These are phyloP conservation scores for Danaus melanippus DNA, from an alignment of 1,140 invertebrate genomes.

Conservation along the genomic window DNA sequence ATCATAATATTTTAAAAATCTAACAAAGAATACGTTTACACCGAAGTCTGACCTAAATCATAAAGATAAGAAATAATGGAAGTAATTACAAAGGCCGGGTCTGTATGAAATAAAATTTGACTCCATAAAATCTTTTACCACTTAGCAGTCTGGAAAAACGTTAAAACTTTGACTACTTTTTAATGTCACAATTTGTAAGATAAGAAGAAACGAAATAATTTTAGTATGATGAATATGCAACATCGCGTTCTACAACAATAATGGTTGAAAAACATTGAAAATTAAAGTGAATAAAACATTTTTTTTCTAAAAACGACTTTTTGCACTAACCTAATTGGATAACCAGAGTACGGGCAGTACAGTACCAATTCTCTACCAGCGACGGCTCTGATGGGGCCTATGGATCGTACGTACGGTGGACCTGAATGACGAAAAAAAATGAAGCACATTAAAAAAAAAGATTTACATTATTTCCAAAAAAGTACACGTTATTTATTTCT, in stretches of 20 bases:
- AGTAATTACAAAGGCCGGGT: slow-evolving; percentile 5
- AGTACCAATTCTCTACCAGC: slow-evolving; percentile 84
- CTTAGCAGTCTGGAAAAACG: slow-evolving; percentile 6
- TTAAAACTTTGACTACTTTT: slow-evolving; percentile 8
- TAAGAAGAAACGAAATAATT: slow-evolving; percentile 6
- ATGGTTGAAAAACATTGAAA: slow-evolving; percentile 1
- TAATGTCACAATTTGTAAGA: too few relatives aligned
- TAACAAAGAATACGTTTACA: too few relatives aligned
- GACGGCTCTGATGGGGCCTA: slow-evolving; percentile 86
- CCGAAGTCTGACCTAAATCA: slow-evolving; percentile 1
- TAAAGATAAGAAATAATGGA: slow-evolving; percentile 12
- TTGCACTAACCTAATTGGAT: slow-evolving; percentile 77
- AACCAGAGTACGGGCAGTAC: slow-evolving; percentile 90
- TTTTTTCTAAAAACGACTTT: background rate
- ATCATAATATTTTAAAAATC: background rate
- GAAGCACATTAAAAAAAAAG: too few relatives aligned
- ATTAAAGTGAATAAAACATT: background rate
- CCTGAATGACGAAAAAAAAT: slow-evolving; percentile 70
- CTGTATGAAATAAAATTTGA: slow-evolving; percentile 7
- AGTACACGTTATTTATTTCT: too few relatives aligned
- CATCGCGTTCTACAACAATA: background rate
- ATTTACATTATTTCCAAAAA: too few relatives aligned
- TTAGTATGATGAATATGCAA: background rate
- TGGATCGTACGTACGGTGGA: slow-evolving; percentile 84
- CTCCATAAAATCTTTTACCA: slow-evolving; percentile 15